Evolutionary conservation across 2,797 vertebrate genomes (phyloP).

Genomic region (Sarcoramphus papa): DNA sequence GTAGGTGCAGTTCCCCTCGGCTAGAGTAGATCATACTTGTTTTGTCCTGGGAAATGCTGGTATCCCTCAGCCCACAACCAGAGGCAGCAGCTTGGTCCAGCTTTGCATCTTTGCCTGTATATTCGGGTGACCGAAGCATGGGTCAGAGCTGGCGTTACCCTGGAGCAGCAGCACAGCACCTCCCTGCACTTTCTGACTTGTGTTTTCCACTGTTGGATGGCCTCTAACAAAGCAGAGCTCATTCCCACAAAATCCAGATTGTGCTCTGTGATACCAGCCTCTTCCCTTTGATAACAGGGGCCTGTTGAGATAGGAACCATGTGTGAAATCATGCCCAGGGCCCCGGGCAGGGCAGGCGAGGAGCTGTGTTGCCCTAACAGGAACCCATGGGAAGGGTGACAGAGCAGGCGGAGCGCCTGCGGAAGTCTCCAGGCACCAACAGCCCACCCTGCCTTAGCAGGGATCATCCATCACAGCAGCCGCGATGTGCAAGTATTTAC

Average conservation of each 20-base stretch:
- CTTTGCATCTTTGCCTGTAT: neutral
- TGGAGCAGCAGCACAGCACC: neutral
- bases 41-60: neutral
- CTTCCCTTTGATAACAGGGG: neutral
- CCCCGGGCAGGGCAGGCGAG: neutral
- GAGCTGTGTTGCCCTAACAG: neutral
- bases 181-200: neutral
- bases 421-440: neutral
- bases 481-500: fast-evolving
- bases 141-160: neutral
- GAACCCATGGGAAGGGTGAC: neutral
- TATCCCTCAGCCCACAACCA: neutral
- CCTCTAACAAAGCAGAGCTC: neutral
- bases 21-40: neutral
- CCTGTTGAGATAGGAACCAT: neutral
- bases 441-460: neutral
- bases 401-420: fast-evolving
- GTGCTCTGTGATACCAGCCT: neutral
- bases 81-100: neutral
- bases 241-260: neutral
- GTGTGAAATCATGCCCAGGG: neutral
- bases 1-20: neutral
- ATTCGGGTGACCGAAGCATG: fast-evolving
- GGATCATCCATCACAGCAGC: neutral
- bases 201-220: neutral